phyloP scores from a whole-genome alignment of 2,888 invertebrate genomes.

The Philonicus albiceps region DNA sequence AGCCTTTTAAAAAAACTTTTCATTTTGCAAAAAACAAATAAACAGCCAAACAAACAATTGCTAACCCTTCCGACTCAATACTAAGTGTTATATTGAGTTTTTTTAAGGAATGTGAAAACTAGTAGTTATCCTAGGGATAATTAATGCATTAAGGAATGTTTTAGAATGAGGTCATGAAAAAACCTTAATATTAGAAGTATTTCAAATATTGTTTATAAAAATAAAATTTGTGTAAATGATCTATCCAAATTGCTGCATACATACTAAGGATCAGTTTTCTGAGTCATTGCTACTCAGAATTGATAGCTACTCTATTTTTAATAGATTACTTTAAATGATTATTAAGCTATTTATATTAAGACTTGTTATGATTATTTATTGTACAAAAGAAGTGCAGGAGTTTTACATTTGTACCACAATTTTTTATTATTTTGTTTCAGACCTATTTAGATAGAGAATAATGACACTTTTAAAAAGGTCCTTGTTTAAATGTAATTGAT shows the following conservation, averaged over 20 bases:
- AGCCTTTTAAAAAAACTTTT: not conserved
- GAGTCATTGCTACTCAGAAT: not conserved
- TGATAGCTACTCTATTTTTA: not conserved
- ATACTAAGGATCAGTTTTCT: not conserved
- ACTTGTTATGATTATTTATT: constrained; percentile 7
- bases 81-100: not conserved
- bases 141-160: not conserved
- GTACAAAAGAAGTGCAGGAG: not conserved
- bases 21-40: not conserved
- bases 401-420: not conserved
- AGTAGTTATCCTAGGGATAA: not conserved
- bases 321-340: not conserved
- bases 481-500: not conserved
- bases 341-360: constrained; percentile 19
- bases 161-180: not conserved
- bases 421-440: not conserved
- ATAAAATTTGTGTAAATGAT: not conserved
- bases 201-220: not conserved
- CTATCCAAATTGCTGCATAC: not conserved
- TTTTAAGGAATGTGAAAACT: not conserved
- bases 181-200: not conserved
- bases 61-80: not conserved
- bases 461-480: not conserved
- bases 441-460: constrained; percentile 3
- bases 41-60: not conserved